Percentiles rank a stretch among this genome's conserved stretches.
Evolutionary conservation across 2,797 vertebrate species (phyloP).

Genomic region (Chloroceryle inda): DNA sequence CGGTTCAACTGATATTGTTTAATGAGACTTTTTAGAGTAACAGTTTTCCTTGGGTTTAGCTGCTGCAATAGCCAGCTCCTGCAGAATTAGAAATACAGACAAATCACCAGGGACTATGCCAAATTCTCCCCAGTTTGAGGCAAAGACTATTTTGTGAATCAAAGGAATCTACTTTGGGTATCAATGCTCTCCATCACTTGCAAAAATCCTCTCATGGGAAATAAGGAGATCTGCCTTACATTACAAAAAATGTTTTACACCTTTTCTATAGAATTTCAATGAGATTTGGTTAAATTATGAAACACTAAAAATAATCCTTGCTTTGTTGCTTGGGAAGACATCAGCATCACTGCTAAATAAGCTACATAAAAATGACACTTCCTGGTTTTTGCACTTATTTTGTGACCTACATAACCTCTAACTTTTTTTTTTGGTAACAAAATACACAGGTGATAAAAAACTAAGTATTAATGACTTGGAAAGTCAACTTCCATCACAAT

Average conservation of each 20-base stretch:
- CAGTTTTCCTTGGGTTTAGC: not conserved
- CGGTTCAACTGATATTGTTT: not conserved
- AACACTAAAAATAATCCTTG: not conserved
- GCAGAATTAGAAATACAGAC: not conserved
- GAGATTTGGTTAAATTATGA: not conserved
- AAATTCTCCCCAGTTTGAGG: not conserved
- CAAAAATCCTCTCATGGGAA: not conserved
- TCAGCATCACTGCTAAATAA: not conserved
- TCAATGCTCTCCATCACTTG: not conserved
- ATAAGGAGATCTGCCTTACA: not conserved
- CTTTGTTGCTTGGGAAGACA: not conserved
- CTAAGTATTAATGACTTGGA: not conserved
- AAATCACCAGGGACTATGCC: not conserved
- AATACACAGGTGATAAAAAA: not conserved
- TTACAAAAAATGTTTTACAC: not conserved
- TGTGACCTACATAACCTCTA: not conserved
- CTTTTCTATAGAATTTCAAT: not conserved
- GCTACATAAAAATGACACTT: not conserved
- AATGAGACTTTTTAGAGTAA: not conserved
- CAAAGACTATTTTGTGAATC: not conserved
- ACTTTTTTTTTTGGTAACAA: not conserved
- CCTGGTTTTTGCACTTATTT: not conserved
- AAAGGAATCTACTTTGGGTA: not conserved
- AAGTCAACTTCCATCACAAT: not conserved
- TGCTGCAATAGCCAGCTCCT: not conserved